These are phyloP conservation scores for Priocnemis perturbator DNA, from an alignment of 2,888 invertebrate genomes.

Conservation along the genomic window DNA sequence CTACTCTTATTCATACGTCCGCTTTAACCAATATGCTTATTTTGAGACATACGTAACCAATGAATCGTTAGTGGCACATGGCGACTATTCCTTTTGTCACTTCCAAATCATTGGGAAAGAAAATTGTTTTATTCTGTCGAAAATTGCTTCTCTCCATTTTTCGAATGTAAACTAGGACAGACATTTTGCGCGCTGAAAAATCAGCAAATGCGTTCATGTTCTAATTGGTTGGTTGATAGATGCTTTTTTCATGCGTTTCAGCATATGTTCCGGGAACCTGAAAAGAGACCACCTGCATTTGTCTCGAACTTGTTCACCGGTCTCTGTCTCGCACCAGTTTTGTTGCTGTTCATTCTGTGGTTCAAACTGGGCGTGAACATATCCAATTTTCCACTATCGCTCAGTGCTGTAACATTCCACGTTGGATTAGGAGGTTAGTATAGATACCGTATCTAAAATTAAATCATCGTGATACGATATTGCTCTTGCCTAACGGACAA, in stretches of 20 bases:
- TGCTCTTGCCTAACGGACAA: conserved; percentile 65
- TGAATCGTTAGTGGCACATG: conserved; percentile 69
- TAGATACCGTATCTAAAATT: background rate
- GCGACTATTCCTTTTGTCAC: conserved; percentile 61
- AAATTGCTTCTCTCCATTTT: background rate
- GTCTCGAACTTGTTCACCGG: conserved; percentile 95
- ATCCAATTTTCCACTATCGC: conserved; percentile 85
- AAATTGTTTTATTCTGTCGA: conserved; percentile 37
- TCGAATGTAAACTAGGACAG: conserved; percentile 8
- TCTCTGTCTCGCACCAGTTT: conserved; percentile 87
- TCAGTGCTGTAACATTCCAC: conserved; percentile 93
- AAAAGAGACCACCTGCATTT: conserved; percentile 90
- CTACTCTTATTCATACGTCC: conserved; percentile 2
- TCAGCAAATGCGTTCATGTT: conserved; percentile 14
- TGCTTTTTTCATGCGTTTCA: conserved; percentile 57
- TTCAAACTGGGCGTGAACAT: conserved; percentile 90
- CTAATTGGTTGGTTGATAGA: background rate
- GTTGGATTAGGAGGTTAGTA: conserved; percentile 86
- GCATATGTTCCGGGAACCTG: conserved; percentile 94
- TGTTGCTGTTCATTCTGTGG: conserved; percentile 92
- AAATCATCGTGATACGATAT: conserved; percentile 9
- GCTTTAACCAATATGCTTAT: background rate
- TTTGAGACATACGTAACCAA: conserved; percentile 51
- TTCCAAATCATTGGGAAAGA: conserved; percentile 73
- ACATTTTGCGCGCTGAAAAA: conserved; percentile 25